Conservation (phyloP, 2,888 invertebrate genomes). For the Clitarchus hookeri region DNA sequence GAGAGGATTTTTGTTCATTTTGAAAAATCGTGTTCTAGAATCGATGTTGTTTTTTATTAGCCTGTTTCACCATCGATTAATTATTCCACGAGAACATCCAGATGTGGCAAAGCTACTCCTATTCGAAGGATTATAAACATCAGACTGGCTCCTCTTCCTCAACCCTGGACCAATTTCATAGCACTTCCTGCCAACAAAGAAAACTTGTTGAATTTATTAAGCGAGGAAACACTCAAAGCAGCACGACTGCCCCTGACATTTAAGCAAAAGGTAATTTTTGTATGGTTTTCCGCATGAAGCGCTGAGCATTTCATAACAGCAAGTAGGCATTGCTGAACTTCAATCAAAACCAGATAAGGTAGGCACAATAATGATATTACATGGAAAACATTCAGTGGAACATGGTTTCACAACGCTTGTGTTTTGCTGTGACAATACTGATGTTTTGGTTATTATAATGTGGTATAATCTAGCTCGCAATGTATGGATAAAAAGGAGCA, state of each 20-base stretch:
- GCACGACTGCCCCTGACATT: not conserved
- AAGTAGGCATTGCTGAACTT: not conserved
- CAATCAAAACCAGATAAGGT: not conserved
- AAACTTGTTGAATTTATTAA: not conserved
- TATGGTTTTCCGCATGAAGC: not conserved
- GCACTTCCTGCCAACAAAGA: not conserved
- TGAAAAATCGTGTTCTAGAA: not conserved
- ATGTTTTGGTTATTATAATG: not conserved
- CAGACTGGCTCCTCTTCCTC: not conserved
- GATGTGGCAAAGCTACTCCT: too few relatives aligned
- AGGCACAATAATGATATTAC: not conserved
- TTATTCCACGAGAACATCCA: not conserved
- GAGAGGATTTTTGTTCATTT: not conserved
- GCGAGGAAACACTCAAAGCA: not conserved
- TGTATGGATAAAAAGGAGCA: not conserved
- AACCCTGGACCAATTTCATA: not conserved
- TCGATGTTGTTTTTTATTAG: not conserved
- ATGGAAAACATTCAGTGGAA: not conserved
- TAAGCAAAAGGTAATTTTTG: not conserved
- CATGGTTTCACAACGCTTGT: not conserved
- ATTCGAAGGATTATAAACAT: constrained; percentile 1
- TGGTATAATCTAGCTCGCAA: not conserved
- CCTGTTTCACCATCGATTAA: not conserved
- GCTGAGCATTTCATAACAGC: not conserved
- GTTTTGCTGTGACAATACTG: constrained; percentile 5